Percentiles rank a stretch among this genome's conserved stretches.
Conservation (phyloP, 2,888 invertebrate genomes). For the Caenorhabditis becei region DNA sequence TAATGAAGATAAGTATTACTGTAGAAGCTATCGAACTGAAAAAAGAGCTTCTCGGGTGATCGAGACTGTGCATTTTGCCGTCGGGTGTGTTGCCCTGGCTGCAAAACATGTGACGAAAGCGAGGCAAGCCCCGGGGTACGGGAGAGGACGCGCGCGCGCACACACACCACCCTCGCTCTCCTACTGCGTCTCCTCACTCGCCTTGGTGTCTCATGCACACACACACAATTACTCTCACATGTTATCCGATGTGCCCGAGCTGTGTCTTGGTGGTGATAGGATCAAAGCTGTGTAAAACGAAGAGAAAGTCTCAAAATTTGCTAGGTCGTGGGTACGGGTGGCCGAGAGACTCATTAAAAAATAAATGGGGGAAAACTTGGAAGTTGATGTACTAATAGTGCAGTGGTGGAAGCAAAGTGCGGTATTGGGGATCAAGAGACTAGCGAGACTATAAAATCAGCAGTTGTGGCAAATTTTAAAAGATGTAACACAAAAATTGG, state of each 20-base stretch:
- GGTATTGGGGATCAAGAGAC: too few relatives aligned
- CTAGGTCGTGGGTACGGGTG: too few relatives aligned
- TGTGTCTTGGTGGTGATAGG: constrained; percentile 4
- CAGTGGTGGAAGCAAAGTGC: too few relatives aligned
- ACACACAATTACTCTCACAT: constrained; percentile 25
- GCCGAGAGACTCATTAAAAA: not conserved
- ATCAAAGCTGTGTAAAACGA: not conserved
- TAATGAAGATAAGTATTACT: not conserved
- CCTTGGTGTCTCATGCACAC: constrained; percentile 3
- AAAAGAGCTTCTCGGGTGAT: constrained; percentile 10
- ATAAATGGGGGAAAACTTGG: too few relatives aligned
- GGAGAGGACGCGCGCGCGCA: constrained; percentile 14
- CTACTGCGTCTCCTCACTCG: not conserved
- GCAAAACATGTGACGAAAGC: constrained; percentile 47
- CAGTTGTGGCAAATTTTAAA: too few relatives aligned
- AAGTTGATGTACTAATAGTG: too few relatives aligned
- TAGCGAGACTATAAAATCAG: too few relatives aligned
- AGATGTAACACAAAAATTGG: too few relatives aligned
- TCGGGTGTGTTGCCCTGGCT: constrained; percentile 44
- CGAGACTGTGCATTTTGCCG: constrained; percentile 29
- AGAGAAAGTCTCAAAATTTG: not conserved
- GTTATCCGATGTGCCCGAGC: not conserved
- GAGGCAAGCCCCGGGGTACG: not conserved
- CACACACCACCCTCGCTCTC: not conserved
- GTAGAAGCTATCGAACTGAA: constrained; percentile 9